Percentiles rank a stretch among this genome's conserved stretches.
Conservation (phyloP, 2,113 vertebrate genomes). For the Peromyscus leucopus region DNA sequence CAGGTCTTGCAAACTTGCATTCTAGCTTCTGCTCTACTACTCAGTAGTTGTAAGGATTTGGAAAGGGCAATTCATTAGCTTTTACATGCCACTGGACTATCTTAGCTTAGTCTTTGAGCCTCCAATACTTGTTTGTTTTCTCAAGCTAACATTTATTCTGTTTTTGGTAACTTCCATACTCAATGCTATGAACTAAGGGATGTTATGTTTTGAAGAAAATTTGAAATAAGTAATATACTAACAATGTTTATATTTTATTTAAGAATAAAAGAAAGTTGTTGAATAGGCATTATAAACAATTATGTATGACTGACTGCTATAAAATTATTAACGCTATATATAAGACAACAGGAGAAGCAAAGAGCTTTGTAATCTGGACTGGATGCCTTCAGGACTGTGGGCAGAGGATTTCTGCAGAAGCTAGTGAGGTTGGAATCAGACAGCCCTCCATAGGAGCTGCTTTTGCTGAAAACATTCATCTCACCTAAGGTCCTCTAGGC, state of each 20-base stretch:
- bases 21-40: background rate
- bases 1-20: background rate
- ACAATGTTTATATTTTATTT: background rate
- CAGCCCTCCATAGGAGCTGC: background rate
- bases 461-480: background rate
- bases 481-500: background rate
- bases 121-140: background rate
- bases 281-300: background rate
- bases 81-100: background rate
- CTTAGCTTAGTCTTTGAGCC: background rate
- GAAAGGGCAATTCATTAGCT: background rate
- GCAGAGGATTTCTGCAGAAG: background rate
- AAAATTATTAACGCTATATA: background rate
- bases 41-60: background rate
- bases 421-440: background rate
- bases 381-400: background rate
- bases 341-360: background rate
- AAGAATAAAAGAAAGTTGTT: background rate
- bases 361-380: no score
- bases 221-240: background rate
- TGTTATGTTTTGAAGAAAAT: background rate
- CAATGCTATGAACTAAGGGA: background rate
- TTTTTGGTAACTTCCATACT: background rate
- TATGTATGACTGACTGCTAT: background rate
- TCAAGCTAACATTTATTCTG: background rate